Evolutionary conservation across 2,113 vertebrate genomes (phyloP), one percentile per base, ranked within the genome.

Genomic region (Cololabis saira): DNA sequence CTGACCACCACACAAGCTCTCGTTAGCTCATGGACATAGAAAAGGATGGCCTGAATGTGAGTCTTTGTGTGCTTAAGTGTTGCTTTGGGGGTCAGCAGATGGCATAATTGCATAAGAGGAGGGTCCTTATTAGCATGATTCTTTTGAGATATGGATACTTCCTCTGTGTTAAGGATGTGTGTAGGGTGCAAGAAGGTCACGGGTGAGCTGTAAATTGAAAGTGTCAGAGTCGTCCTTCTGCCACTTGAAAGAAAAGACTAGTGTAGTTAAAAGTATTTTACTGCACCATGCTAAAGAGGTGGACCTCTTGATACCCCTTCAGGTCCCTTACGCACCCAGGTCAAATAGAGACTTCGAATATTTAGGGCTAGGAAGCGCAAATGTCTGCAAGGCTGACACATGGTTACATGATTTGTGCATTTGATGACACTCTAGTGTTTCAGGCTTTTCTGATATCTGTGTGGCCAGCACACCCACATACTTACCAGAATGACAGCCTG

Each of bases 211-310:
- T 88, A 84, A 87, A 84, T 53, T 27, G 15, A 5, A 59, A 56
- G 72, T 67, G 80, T 85, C 84, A 84, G 68, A 72, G 85, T 76
- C 78, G 70, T 82, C 73, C 22, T 56, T 45, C 47, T 66, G 56
- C 33, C 57, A 12, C 17, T 53, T 82, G 82, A 89, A 82, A 85
- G 53, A 71, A 71, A 16, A 5, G 75, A 54, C 74, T 69, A 21
- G 44, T 67, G 50, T 56, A 40, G 40, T 77, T 71, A 69, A 61
- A 85, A 84, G 51, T 76, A 40, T 74, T 89, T 89, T 87, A 88
- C 56, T 61, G 62, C 80, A 9, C 73, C 11, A 4, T 33, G 65
- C 51, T 80, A 72, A 83, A 77, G 67, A 79, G 59, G 51, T 61
- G 66, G 81, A 73, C 61, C 61, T 65, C 49, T 59, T 3, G 56